phyloP scores from a whole-genome alignment of 2,888 invertebrate genomes.

The Lacanobia wlatinum region DNA sequence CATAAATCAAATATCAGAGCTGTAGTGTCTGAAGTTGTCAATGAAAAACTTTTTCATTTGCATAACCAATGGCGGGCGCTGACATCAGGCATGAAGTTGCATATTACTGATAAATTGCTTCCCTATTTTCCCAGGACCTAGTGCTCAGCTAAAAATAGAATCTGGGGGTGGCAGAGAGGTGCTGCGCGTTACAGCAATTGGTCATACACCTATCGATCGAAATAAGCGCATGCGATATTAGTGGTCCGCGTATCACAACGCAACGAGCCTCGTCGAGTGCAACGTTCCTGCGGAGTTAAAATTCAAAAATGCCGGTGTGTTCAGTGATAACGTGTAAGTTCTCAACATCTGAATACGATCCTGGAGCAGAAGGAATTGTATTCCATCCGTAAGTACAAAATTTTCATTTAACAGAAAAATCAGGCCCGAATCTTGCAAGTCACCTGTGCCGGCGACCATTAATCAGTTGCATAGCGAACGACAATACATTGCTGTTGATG shows the following conservation, averaged over 20 bases:
- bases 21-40: neutral
- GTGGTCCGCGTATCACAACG: slow-evolving; percentile 19
- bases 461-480: slow-evolving; percentile 44
- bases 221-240: slow-evolving; percentile 60
- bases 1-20: neutral
- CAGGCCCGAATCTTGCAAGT: slow-evolving; percentile 23
- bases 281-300: slow-evolving; percentile 11
- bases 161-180: slow-evolving; percentile 55
- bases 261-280: slow-evolving; percentile 30
- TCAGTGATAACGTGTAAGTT: slow-evolving; percentile 25
- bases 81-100: slow-evolving; percentile 29
- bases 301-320: slow-evolving; percentile 44
- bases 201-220: slow-evolving; percentile 56
- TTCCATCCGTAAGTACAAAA: slow-evolving; percentile 48
- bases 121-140: slow-evolving; percentile 49
- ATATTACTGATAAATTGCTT: slow-evolving; percentile 52
- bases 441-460: slow-evolving; percentile 32
- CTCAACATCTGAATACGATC: neutral
- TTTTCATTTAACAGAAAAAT: neutral
- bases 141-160: slow-evolving; percentile 47
- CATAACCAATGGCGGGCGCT: slow-evolving; percentile 7
- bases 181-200: slow-evolving; percentile 58
- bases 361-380: fast-evolving
- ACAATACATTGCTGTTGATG: slow-evolving; percentile 42
- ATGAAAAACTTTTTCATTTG: slow-evolving; percentile 31